phyloP scores from a whole-genome alignment of 2,113 vertebrate genomes.

The Stigmatopora argus region DNA sequence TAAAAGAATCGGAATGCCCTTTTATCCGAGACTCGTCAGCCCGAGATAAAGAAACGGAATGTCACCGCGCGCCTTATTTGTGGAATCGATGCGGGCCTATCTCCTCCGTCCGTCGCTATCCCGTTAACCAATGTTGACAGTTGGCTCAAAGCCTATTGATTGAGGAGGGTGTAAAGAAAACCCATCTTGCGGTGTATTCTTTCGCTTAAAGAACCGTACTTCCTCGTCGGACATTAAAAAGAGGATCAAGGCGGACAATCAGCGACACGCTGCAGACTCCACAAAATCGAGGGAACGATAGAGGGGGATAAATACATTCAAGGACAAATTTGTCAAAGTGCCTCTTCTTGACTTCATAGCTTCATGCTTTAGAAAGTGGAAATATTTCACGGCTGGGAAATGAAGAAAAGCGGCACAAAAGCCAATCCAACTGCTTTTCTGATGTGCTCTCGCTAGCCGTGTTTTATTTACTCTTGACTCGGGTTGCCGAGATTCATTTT shows the following conservation, averaged over 20 bases:
- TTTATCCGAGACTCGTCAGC: constrained; percentile 49
- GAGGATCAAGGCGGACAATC: constrained; percentile 7
- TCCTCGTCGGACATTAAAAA: constrained; percentile 13
- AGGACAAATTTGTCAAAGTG: constrained; percentile 22
- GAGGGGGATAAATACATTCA: constrained; percentile 18
- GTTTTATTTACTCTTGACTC: background rate
- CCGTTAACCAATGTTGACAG: constrained; percentile 54
- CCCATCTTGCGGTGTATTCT: constrained; percentile 5
- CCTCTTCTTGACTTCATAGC: constrained; percentile 9
- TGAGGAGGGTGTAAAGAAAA: constrained; percentile 26
- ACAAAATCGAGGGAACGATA: background rate
- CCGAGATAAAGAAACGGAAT: constrained; percentile 43
- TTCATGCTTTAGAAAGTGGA: constrained; percentile 28
- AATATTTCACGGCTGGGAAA: constrained; percentile 18
- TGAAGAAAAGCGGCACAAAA: constrained; percentile 11
- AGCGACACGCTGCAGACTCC: background rate
- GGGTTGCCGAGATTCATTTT: background rate
- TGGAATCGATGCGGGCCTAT: constrained; percentile 54
- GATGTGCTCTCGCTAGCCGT: constrained; percentile 5
- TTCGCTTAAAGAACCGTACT: constrained; percentile 6
- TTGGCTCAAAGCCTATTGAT: constrained; percentile 61
- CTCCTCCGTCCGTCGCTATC: constrained; percentile 26
- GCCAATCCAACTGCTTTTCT: background rate
- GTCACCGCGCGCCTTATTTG: constrained; percentile 53
- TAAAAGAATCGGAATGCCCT: constrained; percentile 55